A percentile compares a stretch with the other conserved stretches of the same genome.
Evolutionary conservation across 2,113 vertebrate genomes (phyloP).

Genomic region (Emydocephalus ijimae): DNA sequence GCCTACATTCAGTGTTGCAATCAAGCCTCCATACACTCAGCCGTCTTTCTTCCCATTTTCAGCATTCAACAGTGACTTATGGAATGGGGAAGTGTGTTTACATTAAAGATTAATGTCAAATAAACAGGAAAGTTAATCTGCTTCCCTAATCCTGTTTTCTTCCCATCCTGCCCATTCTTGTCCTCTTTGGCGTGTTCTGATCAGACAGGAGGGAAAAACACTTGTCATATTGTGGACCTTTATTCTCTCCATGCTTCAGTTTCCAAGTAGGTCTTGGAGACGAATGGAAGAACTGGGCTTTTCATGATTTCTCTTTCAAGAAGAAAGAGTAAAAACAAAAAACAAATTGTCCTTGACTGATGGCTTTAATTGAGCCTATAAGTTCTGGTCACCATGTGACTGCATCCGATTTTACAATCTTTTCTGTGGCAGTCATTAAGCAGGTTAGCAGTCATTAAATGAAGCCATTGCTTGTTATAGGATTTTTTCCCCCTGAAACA

Average conservation of each 20-base stretch:
- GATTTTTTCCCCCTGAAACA: neutral
- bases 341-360: neutral
- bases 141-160: neutral
- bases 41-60: neutral
- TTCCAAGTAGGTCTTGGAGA: neutral
- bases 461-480: neutral
- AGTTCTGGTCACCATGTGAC: neutral
- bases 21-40: neutral
- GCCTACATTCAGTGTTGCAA: neutral
- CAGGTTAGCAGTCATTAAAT: neutral
- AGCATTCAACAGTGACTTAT: neutral
- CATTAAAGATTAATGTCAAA: conserved; percentile 22
- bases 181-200: neutral
- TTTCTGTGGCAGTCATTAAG: neutral
- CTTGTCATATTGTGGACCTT: neutral
- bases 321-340: neutral
- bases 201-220: neutral
- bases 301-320: neutral
- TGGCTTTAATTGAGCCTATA: neutral
- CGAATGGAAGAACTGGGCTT: neutral
- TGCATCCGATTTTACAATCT: neutral
- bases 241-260: neutral
- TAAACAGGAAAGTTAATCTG: neutral
- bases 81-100: conserved; percentile 10
- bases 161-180: neutral